phyloP scores from a whole-genome alignment of 2,888 invertebrate species.

The Trichogramma evanescens region DNA sequence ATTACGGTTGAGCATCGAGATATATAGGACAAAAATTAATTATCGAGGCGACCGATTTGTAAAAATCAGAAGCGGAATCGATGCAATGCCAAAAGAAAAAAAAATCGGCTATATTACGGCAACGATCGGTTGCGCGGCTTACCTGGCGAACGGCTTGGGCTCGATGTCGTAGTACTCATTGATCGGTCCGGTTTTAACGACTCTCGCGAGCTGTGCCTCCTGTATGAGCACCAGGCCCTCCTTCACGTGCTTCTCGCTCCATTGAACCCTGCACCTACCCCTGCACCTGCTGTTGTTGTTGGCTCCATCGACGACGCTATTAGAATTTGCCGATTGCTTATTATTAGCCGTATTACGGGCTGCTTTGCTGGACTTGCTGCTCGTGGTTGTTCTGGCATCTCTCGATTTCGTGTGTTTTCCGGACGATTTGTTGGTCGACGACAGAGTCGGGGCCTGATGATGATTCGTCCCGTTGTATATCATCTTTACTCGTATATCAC shows the following conservation, averaged over 20 bases:
- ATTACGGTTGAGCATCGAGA: no score
- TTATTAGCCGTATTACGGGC: background rate
- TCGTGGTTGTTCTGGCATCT: slow-evolving; percentile 26
- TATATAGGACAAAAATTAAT: no score
- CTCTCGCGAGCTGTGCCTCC: slow-evolving; percentile 46
- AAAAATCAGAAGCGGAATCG: no score
- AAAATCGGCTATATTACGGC: no score
- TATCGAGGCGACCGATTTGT: no score
- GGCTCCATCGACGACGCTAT: background rate
- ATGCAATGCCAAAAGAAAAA: no score
- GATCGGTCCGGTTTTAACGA: slow-evolving; percentile 51
- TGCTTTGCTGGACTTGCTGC: slow-evolving; percentile 27
- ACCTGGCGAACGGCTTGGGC: slow-evolving; percentile 51
- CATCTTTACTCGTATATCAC: slow-evolving; percentile 7
- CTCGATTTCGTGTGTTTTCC: slow-evolving; percentile 10
- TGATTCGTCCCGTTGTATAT: slow-evolving; percentile 35
- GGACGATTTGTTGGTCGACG: slow-evolving; percentile 40
- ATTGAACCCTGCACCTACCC: slow-evolving; percentile 46
- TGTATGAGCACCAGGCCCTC: slow-evolving; percentile 49
- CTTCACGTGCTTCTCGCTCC: slow-evolving; percentile 50
- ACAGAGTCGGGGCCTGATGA: slow-evolving; percentile 42
- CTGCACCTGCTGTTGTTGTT: slow-evolving; percentile 29
- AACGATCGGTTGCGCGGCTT: slow-evolving; percentile 14
- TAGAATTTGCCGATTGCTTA: background rate
- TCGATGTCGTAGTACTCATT: slow-evolving; percentile 50